These are phyloP conservation scores for Ispidina lecontei DNA, from an alignment of 2,797 vertebrate genomes.

Conservation along the genomic window DNA sequence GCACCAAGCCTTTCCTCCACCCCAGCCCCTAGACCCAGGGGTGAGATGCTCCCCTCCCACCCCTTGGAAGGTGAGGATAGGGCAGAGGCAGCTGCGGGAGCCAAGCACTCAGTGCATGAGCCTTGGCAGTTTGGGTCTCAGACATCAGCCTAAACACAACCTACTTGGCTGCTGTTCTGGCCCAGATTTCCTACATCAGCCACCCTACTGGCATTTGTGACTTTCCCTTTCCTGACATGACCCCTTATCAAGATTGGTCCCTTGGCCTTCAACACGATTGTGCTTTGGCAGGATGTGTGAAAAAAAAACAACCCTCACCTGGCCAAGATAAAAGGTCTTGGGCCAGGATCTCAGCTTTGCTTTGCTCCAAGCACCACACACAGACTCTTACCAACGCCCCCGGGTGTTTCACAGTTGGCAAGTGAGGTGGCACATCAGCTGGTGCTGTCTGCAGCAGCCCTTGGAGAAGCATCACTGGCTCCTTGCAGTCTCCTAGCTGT, in stretches of 20 bases:
- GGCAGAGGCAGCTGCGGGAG: not conserved
- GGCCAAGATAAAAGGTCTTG: not conserved
- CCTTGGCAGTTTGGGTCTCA: not conserved
- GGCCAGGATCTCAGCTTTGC: not conserved
- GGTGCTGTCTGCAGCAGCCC: not conserved
- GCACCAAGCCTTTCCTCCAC: not conserved
- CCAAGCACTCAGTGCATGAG: not conserved
- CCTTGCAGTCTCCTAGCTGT: not conserved
- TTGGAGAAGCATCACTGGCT: constrained; percentile 9
- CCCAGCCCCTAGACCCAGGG: not conserved
- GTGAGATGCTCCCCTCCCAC: not conserved
- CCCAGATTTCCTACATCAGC: not conserved
- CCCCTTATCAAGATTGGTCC: not conserved
- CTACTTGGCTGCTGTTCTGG: not conserved
- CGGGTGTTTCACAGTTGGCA: not conserved
- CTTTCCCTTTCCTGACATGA: not conserved
- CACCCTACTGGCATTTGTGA: not conserved
- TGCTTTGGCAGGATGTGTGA: not conserved
- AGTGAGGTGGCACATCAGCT: not conserved
- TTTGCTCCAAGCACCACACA: not conserved
- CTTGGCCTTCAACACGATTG: not conserved
- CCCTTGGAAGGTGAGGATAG: fast-evolving
- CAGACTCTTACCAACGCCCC: not conserved
- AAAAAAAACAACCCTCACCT: not conserved
- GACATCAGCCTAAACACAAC: not conserved